Evolutionary conservation across 2,888 invertebrate species (phyloP), one percentile per base, ranked within the genome.

Genomic region (Agrotis segetum): DNA sequence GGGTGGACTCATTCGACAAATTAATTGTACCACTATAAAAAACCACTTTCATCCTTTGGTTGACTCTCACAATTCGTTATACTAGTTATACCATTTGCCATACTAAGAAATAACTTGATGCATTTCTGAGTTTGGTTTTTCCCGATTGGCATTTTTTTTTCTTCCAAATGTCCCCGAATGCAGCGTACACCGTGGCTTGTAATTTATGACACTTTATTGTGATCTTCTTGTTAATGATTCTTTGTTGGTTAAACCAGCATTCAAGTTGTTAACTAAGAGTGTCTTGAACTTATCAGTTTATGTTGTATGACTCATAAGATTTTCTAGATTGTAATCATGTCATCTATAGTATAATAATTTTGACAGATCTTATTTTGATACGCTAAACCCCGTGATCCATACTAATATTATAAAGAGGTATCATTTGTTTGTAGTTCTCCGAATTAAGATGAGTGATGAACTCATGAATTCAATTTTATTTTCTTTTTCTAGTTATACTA

Each of bases 191-290:
- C 40, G 50, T 16, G 17, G 3, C 19, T 68, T 47, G 62, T 70
- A 61, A 76, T 76, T 76, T 77, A 77, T 62, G 61, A 40, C 56
- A 17, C 21, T 58, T 58, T 46, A 50, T 63, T 75, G 59, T 64
- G 5, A 49, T 46, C 9, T 44, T 40, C 11, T 50, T 34, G 16
- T 34, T 16, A 53, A n/a, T 46, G 3, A 21, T 47, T 19, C 0
- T 40, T 58, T 14, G 1, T 34, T 34, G 24, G 21, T 50, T 40
- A 14, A 17, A 56, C n/a, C 14, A 67, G 56, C 0, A 34, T 24
- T 47, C 17, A 68, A 19, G 6, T 69, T 19, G 16, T 6, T 46
- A n/a, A 17, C 13, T 19, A 34, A 3, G 29, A 21, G 13, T n/a
- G n/a, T 21, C 3, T 21, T 19, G 19, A 44, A 7, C 29, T 44